phyloP scores from a whole-genome alignment of 2,888 invertebrate genomes.

The Tenthredo livida region DNA sequence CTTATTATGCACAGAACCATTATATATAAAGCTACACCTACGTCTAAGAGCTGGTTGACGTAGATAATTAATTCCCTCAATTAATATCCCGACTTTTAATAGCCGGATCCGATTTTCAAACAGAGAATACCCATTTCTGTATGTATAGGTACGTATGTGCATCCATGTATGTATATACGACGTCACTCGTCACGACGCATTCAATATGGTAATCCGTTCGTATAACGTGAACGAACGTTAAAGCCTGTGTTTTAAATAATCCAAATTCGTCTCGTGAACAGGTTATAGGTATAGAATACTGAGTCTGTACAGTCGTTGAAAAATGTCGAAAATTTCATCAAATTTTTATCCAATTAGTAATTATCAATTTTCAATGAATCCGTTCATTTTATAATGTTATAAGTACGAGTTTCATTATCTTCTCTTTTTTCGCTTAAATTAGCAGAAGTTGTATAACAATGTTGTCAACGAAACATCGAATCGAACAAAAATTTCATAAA shows the following conservation, averaged over 20 bases:
- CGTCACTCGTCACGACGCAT: conserved; percentile 43
- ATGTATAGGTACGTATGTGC: not conserved
- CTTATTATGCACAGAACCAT: not conserved
- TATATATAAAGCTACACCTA: not conserved
- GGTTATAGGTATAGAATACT: not conserved
- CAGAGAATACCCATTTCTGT: not conserved
- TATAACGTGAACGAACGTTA: not conserved
- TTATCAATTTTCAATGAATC: not conserved
- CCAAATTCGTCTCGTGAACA: conserved; percentile 30
- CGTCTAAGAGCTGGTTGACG: not conserved
- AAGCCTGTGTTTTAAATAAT: conserved; percentile 49
- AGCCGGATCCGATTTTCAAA: conserved; percentile 3
- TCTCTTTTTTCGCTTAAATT: no score
- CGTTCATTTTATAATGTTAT: no score
- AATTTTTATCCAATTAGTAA: not conserved
- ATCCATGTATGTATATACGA: not conserved
- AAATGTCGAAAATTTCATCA: not conserved
- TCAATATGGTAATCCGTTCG: conserved; percentile 37
- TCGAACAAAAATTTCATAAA: no score
- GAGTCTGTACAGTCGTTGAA: not conserved
- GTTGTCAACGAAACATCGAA: no score
- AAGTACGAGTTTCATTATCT: no score
- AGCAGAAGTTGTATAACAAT: no score
- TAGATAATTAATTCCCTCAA: conserved; percentile 1
- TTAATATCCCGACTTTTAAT: conserved; percentile 18